Base-by-base conservation (phyloP, 2,797 vertebrate species). In the Neostethus bicornis region DNA sequence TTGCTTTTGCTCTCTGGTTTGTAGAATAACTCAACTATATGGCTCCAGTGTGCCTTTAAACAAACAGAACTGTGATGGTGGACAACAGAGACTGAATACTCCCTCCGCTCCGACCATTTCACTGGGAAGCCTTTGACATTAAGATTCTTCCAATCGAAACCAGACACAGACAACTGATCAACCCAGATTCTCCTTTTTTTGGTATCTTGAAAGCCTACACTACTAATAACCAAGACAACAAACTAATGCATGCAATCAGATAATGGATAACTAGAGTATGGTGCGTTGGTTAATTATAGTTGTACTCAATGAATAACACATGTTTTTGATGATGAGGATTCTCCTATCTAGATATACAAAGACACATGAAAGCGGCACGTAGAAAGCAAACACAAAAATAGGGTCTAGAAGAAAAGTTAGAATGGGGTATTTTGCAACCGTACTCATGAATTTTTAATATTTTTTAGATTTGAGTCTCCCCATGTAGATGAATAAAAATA, bases 1-100 rank as follows among this genome's bases (percentile, higher is more conserved):
- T 87, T 77, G 85, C 75, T 66, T 74, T 83, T 42, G 51, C 75
- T 81, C 82, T 75, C 78, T 53, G 83, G 72, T 72, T 68, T 51
- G 70, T 70, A 81, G 83, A 88, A 90, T 91, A 91, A 90, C 85
- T 91, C 89, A 87, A 67, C 25, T 87, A 82, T 77, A 91, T 64
- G 79, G 80, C 75, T 85, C 91, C 85, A 39, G 55, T 35, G 88
- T 85, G 90, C 53, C 73, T 76, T 66, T 88, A 83, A 66, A 74
- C 85, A 91, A 92, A 91, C 88, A 89, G 5, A 13, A 73, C 64
- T 51, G 74, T 70, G 88, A 88, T 79, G 83, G 80, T 44, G 74
- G 81, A 86, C 83, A 83, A 83, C 77, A 73, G 77, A 84, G 80
- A 69, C 69, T 47, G 34, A 84, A 73, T 25, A 70, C 76, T 79